Base-by-base conservation (phyloP, 2,797 vertebrate genomes). In the Aplochiton taeniatus region DNA sequence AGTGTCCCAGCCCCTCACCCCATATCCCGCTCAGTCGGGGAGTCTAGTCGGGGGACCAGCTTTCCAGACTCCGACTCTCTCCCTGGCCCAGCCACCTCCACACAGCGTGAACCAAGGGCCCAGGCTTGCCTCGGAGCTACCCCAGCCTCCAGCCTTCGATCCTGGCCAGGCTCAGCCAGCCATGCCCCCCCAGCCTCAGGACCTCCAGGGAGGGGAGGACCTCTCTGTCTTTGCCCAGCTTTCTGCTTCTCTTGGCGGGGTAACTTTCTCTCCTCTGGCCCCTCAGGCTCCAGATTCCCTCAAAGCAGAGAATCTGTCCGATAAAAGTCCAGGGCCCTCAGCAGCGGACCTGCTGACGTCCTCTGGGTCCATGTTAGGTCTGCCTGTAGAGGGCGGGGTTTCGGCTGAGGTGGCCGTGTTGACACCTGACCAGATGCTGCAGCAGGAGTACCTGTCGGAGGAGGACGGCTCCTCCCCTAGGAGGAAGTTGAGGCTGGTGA, bases 401-500 rank as follows among this genome's bases (percentile, higher is more conserved):
- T 68, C 77, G 4, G 62, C 19, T 45, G 14, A 52, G 42, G 58
- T 42, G 6, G 48, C 60, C 4, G 13, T 51, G 14, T 54, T 11
- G 41, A 47, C n/a, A 20, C 54, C 68, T 52, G 42, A 70, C 45
- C 41, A 65, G 1, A 75, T 89, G 41, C 62, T 89, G 67, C 85
- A 90, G 74, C 84, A 88, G 72, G 81, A 86, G 70, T 86, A 81
- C 45, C 66, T 90, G 45, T 75, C 79, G 7, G 84, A 84, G n/a
- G 86, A 90, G 0, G 83, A 65, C 62, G 78, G 76, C 45, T 77
- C 83, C 1, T 90, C 83, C 57, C 83, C 85, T 0, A 91, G 83
- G 75, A 87, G 82, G 77, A 93, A 90, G 68, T 83, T 93, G 63
- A 85, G 78, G 52, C 79, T 94, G 52, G 84, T 90, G 60, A 72